phyloP scores from a whole-genome alignment of 2,113 vertebrate genomes.

The Mesocricetus auratus region DNA sequence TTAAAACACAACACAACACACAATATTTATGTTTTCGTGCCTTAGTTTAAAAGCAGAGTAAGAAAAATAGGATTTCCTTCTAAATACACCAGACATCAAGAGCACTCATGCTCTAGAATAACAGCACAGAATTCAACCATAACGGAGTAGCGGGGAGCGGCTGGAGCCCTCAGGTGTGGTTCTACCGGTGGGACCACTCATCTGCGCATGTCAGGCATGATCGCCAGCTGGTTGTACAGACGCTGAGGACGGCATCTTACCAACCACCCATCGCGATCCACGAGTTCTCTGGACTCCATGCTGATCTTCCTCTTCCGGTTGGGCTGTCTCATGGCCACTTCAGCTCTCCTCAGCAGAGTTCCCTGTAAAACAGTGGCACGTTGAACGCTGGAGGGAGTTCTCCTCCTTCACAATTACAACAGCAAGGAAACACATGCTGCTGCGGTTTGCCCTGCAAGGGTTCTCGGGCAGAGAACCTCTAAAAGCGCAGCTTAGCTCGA shows the following conservation, averaged over 20 bases:
- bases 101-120: not conserved
- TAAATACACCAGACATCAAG: not conserved
- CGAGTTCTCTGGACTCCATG: constrained; percentile 42
- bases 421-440: not conserved
- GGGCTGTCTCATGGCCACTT: constrained; percentile 31
- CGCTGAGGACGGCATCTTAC: not conserved
- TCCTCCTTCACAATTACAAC: constrained; percentile 11
- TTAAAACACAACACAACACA: not conserved
- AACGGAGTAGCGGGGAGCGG: not conserved
- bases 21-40: not conserved
- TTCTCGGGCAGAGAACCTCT: not conserved
- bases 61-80: not conserved
- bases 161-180: not conserved
- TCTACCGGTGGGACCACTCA: not conserved
- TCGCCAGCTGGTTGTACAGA: not conserved
- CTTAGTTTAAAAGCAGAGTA: not conserved
- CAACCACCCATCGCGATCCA: not conserved
- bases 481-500: not conserved
- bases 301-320: constrained; percentile 43
- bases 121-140: not conserved
- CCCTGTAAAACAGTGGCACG: constrained; percentile 45
- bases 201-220: not conserved
- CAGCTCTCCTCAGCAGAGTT: constrained; percentile 13
- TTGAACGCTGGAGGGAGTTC: not conserved
- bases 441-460: not conserved